These are phyloP conservation scores for Monomorium pharaonis DNA, from an alignment of 1,140 invertebrate species.

Conservation along the genomic window DNA sequence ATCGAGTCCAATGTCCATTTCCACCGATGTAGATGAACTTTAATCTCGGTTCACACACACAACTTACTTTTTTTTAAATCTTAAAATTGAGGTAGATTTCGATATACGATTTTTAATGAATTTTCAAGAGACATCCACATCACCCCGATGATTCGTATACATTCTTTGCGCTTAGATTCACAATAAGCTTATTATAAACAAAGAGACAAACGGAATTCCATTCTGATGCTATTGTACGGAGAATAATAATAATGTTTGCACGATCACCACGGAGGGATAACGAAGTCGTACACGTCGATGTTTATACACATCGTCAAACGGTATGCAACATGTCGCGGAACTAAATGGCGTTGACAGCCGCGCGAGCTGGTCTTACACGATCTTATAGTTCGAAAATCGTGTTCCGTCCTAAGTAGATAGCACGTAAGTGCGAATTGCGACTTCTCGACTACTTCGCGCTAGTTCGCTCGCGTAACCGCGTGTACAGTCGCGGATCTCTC, in stretches of 20 bases:
- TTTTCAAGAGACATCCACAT: neutral
- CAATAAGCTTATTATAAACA: neutral
- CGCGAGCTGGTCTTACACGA: neutral
- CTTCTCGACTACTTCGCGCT: neutral
- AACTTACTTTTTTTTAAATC: too few relatives aligned
- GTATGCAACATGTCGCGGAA: neutral
- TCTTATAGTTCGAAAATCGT: neutral
- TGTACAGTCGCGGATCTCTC: neutral
- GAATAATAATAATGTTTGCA: neutral
- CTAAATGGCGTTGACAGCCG: neutral
- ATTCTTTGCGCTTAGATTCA: neutral
- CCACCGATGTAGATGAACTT: too few relatives aligned
- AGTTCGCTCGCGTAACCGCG: neutral
- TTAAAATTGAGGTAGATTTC: too few relatives aligned
- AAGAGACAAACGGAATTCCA: neutral
- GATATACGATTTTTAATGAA: neutral
- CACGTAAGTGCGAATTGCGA: neutral
- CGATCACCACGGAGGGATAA: neutral
- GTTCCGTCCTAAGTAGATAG: conserved; percentile 1
- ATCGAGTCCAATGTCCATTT: too few relatives aligned
- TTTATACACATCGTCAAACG: neutral
- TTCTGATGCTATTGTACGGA: neutral
- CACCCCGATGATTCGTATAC: neutral
- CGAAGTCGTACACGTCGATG: neutral
- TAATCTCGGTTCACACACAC: too few relatives aligned